Evolutionary conservation across 2,797 vertebrate species (phyloP), one percentile per base, ranked within the genome.

Genomic region (Zalophus californianus): DNA sequence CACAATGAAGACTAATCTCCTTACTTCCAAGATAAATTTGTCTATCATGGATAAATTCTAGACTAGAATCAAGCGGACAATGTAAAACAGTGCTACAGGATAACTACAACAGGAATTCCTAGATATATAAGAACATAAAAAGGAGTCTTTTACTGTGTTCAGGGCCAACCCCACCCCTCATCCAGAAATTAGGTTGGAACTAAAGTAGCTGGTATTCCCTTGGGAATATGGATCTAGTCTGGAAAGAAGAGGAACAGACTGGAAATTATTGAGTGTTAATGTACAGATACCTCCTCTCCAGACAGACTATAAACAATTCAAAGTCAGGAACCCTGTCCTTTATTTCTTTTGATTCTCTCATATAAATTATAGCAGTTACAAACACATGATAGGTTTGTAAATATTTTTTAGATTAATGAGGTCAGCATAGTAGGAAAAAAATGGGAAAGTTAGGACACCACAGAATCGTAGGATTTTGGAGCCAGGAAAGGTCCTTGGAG

Each of bases 331-430:
- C 12, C 7, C 32, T 78, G 29, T 52, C n/a, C 85, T 96, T 73
- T 52, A 32, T 56, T 38, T 88, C 25, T 88, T 94, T 85, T 73
- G 18, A 85, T 68, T 90, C 78, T 10, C 11, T 90, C 41, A 82
- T 44, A 94, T 90, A 90, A 90, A 73, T 72, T 48, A 87, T 2
- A 90, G 64, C 21, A 86, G 90, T 44, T 80, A 95, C 60, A 90
- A 93, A 94, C 14, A 75, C 56, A 95, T 14, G 78, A 73, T 29
- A 96, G 64, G 32, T 93, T 10, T 88, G 27, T 82, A 93, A 96
- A 96, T 91, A 91, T 68, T 92, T 92, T 86, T 80, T 58, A 91
- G 90, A 92, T 60, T 41, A 92, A 52, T 89, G 50, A 95, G 38
- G 25, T 64, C 58, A 92, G 68, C 25, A 86, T 13, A 90, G 38